phyloP scores from a whole-genome alignment of 2,113 vertebrate genomes.

The Pitta sordida region DNA sequence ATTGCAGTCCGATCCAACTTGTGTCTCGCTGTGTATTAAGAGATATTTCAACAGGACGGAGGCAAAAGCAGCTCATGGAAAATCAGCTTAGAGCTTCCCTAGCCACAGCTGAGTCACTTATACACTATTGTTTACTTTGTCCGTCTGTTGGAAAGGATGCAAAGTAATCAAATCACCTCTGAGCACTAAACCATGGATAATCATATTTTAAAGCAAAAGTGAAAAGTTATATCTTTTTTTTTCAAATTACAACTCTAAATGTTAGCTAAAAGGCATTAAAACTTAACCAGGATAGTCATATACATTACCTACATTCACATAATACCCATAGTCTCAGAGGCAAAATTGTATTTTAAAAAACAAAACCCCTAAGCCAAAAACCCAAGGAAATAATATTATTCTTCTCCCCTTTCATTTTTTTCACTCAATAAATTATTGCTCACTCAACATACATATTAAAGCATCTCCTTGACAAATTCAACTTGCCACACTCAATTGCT shows the following conservation, averaged over 20 bases:
- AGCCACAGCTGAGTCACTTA: conserved; percentile 24
- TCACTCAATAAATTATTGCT: not conserved
- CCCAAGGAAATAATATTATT: not conserved
- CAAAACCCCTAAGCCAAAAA: conserved; percentile 6
- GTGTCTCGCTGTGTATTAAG: not conserved
- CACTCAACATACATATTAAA: not conserved
- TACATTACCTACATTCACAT: not conserved
- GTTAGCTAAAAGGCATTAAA: conserved; percentile 8
- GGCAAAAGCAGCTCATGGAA: conserved; percentile 40
- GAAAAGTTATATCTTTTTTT: not conserved
- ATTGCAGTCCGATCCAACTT: conserved; percentile 29
- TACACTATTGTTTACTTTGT: conserved; percentile 24
- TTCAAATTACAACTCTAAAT: not conserved
- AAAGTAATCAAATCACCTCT: conserved; percentile 41
- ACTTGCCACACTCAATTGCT: not conserved
- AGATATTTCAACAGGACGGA: not conserved
- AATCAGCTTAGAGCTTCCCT: conserved; percentile 20
- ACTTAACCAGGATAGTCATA: conserved; percentile 10
- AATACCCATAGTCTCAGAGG: not conserved
- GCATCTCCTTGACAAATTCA: not conserved
- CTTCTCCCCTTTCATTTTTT: not conserved
- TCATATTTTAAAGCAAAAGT: not conserved
- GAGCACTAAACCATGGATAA: not conserved
- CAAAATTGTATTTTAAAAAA: not conserved
- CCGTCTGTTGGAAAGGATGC: conserved; percentile 35